These are phyloP conservation scores for Neoaliturus tenellus DNA, from an alignment of 2,888 invertebrate species.

Conservation along the genomic window DNA sequence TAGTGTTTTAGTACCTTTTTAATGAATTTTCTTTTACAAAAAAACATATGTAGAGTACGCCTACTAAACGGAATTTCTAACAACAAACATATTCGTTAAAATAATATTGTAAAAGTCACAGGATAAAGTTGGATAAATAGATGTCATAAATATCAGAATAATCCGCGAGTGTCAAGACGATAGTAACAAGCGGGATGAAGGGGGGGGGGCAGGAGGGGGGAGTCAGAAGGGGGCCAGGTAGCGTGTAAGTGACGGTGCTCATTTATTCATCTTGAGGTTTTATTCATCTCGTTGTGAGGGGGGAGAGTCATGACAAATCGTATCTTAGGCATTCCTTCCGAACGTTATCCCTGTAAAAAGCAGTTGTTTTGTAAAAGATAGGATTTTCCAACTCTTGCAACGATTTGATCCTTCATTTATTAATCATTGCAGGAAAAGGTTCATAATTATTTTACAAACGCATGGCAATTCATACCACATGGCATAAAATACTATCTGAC, in stretches of 20 bases:
- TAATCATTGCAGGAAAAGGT: no score
- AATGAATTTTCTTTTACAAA: no score
- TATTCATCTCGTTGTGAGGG: constrained; percentile 11
- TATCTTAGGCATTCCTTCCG: neutral
- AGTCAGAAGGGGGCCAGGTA: neutral
- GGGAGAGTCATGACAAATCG: constrained; percentile 19
- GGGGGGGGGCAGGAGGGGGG: neutral
- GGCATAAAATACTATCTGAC: no score
- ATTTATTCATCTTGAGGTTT: constrained; percentile 34
- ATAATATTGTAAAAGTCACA: no score
- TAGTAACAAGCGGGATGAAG: neutral
- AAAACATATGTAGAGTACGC: no score
- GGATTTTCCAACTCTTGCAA: no score
- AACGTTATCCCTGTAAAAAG: neutral
- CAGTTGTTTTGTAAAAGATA: neutral
- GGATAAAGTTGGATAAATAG: neutral
- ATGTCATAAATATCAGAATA: neutral
- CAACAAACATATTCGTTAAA: no score
- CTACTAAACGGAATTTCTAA: no score
- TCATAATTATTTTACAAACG: no score
- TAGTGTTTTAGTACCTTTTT: no score
- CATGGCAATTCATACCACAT: no score
- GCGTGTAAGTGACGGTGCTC: constrained; percentile 24
- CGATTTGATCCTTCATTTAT: no score
- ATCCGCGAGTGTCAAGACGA: neutral